Percentiles rank a stretch among this genome's conserved stretches.
These are phyloP conservation scores for Drosophila paracracens DNA, from an alignment of 2,888 invertebrate species.

Conservation along the genomic window DNA sequence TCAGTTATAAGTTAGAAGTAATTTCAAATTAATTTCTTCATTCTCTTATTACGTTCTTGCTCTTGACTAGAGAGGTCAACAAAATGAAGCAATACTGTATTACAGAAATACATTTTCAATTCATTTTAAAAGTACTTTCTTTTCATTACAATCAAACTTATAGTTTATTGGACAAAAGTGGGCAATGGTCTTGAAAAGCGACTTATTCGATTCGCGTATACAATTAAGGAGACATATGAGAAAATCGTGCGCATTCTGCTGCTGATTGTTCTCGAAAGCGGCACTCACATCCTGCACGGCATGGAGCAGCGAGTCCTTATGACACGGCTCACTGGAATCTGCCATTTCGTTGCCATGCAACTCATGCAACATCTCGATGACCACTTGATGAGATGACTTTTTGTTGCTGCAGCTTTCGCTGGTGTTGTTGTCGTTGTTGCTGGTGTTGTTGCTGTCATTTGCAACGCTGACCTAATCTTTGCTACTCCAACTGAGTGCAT, in stretches of 20 bases:
- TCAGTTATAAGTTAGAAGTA: too few relatives aligned
- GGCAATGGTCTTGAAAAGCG: conserved; percentile 88
- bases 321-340: conserved; percentile 91
- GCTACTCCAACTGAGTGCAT: conserved; percentile 91
- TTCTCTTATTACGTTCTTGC: too few relatives aligned
- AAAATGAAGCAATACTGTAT: too few relatives aligned
- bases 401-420: conserved; percentile 36
- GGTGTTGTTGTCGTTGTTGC: too few relatives aligned
- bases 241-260: conserved; percentile 97
- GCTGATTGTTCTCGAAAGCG: conserved; percentile 93
- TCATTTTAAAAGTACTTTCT: too few relatives aligned
- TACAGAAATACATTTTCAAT: too few relatives aligned
- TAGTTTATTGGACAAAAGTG: too few relatives aligned
- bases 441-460: too few relatives aligned
- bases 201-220: conserved; percentile 93
- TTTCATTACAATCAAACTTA: too few relatives aligned
- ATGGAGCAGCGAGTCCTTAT: conserved; percentile 92
- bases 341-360: conserved; percentile 91
- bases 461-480: conserved; percentile 86
- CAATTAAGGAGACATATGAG: conserved; percentile 94
- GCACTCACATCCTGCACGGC: conserved; percentile 91
- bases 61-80: too few relatives aligned
- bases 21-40: too few relatives aligned
- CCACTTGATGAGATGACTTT: conserved; percentile 87
- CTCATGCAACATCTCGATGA: conserved; percentile 93